phyloP scores from a whole-genome alignment of 2,797 vertebrate genomes.

The Gephyroberyx darwinii region DNA sequence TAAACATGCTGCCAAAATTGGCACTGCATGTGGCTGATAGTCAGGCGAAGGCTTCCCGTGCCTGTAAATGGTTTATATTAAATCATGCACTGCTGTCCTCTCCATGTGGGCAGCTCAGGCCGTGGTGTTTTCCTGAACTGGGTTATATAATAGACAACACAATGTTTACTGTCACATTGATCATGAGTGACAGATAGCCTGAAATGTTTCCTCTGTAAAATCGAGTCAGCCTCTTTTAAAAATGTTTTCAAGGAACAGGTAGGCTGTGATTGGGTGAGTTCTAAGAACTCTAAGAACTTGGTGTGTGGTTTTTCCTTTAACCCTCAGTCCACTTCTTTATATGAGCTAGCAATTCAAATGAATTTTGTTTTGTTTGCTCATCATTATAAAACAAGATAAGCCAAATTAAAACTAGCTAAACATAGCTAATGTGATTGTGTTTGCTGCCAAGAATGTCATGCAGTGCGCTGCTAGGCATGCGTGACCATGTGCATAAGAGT shows the following conservation, averaged over 20 bases:
- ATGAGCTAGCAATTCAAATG: constrained; percentile 2
- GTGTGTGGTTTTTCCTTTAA: constrained; percentile 6
- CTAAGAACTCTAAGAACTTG: background rate
- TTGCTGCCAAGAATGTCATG: constrained; percentile 20
- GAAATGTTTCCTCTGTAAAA: constrained; percentile 33
- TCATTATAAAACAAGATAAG: constrained; percentile 3
- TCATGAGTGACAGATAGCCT: constrained; percentile 21
- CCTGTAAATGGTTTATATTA: constrained; percentile 23
- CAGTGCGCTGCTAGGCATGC: constrained; percentile 31
- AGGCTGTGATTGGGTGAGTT: background rate
- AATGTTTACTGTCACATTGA: constrained; percentile 44
- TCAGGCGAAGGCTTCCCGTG: background rate
- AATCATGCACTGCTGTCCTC: background rate
- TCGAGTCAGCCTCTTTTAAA: constrained; percentile 35
- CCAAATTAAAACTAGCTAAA: constrained; percentile 5
- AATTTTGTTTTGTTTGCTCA: background rate
- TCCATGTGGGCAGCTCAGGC: constrained; percentile 14
- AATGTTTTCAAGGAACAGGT: constrained; percentile 30
- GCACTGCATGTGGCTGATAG: background rate
- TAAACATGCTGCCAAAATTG: background rate
- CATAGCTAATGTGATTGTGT: constrained; percentile 17
- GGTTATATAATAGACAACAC: constrained; percentile 60
- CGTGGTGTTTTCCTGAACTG: constrained; percentile 9
- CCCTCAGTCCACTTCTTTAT: constrained; percentile 19
- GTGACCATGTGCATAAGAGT: constrained; percentile 40